Evolutionary conservation across 2,888 invertebrate species (phyloP).

Genomic region (Apamea epomidion): DNA sequence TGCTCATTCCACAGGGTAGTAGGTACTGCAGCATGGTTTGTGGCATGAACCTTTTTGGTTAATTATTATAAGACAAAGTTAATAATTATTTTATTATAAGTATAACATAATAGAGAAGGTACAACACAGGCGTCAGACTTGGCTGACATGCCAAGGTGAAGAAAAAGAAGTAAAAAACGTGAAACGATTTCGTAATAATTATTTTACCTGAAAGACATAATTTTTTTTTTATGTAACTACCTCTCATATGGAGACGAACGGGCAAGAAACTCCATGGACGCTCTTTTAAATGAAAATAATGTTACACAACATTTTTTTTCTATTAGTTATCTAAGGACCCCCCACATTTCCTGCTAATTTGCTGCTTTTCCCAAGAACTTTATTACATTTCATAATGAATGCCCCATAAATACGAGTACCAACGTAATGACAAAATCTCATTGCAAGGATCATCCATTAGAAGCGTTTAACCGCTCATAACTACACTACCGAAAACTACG

Average conservation of each 20-base stretch:
- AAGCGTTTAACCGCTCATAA: constrained; percentile 28
- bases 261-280: neutral
- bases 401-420: neutral
- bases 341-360: neutral
- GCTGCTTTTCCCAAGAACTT: neutral
- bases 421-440: constrained; percentile 4
- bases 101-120: neutral
- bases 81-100: too few species aligned
- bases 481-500: constrained; percentile 29
- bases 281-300: neutral
- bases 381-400: neutral
- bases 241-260: neutral
- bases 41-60: neutral
- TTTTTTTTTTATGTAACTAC: neutral
- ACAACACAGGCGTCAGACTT: neutral
- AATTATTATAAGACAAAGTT: neutral
- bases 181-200: neutral
- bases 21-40: neutral
- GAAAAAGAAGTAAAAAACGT: neutral
- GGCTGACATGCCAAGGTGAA: neutral
- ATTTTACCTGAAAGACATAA: neutral
- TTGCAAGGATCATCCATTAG: constrained; percentile 18
- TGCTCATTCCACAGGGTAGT: neutral
- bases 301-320: neutral
- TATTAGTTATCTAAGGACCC: neutral